phyloP scores from a whole-genome alignment of 2,113 vertebrate genomes.

The Mustela lutreola region DNA sequence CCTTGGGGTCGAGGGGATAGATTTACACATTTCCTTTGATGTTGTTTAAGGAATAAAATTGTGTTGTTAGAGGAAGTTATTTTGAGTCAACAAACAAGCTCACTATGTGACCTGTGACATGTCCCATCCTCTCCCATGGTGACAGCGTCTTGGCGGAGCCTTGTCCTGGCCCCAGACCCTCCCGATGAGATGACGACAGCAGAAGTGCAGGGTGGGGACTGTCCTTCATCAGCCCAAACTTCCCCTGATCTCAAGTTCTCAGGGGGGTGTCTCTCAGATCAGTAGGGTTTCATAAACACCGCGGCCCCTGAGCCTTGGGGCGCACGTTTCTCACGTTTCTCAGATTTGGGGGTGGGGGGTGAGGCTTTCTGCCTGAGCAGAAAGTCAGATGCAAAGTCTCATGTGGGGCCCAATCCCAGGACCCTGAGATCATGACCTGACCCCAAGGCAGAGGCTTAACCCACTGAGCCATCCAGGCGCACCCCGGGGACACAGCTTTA shows the following conservation, averaged over 20 bases:
- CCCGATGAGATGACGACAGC: background rate
- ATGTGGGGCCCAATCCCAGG: too few species aligned
- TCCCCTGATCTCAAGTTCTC: too few species aligned
- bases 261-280: background rate
- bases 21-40: background rate
- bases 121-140: background rate
- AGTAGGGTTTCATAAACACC: background rate
- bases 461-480: too few species aligned
- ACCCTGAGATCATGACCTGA: too few species aligned
- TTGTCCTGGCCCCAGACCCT: background rate
- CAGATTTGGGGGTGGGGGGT: background rate
- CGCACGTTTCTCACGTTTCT: background rate
- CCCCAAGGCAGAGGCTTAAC: too few species aligned
- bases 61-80: background rate
- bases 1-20: background rate
- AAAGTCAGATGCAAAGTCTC: too few species aligned
- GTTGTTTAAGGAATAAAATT: background rate
- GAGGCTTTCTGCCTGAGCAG: background rate
- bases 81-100: background rate
- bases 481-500: background rate
- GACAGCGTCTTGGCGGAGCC: background rate
- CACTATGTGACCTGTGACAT: fast-evolving
- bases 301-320: fast-evolving
- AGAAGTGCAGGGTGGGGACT: fast-evolving
- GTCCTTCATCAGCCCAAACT: background rate